Evolutionary conservation across 2,888 invertebrate genomes (phyloP).

Genomic region (Cryptocephalus moraei): DNA sequence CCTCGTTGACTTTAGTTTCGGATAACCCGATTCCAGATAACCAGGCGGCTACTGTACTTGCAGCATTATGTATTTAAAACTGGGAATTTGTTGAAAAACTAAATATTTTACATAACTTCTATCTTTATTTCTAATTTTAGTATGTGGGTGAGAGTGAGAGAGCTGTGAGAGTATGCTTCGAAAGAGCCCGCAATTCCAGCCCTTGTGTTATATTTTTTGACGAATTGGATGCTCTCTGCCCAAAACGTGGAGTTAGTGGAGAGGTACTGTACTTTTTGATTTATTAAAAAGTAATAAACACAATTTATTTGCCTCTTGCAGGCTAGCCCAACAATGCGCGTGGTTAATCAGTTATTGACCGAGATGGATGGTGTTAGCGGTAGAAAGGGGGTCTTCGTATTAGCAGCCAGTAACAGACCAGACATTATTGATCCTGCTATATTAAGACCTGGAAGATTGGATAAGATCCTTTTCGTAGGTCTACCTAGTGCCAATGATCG

Average conservation of each 20-base stretch:
- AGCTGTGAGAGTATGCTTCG: conserved; percentile 92
- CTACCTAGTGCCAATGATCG: conserved; percentile 73
- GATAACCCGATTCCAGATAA: too few relatives aligned
- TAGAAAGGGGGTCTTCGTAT: conserved; percentile 83
- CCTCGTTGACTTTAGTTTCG: too few relatives aligned
- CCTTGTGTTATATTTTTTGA: conserved; percentile 99
- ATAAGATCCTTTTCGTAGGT: conserved; percentile 83
- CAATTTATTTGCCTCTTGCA: conserved; percentile 19
- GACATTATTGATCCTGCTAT: conserved; percentile 96
- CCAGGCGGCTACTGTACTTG: too few relatives aligned
- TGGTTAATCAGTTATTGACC: conserved; percentile 93
- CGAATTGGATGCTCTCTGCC: conserved; percentile 93
- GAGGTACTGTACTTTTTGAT: conserved; percentile 37
- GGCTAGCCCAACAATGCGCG: conserved; percentile 67
- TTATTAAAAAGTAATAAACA: background rate
- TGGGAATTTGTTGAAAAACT: too few relatives aligned
- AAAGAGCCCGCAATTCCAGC: conserved; percentile 85
- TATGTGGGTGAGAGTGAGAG: conserved; percentile 98
- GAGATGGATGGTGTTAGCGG: conserved; percentile 98
- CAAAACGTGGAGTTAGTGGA: conserved; percentile 69
- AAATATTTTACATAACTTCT: too few relatives aligned
- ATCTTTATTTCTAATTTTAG: conserved; percentile 35
- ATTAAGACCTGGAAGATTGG: conserved; percentile 77
- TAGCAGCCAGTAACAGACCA: conserved; percentile 94
- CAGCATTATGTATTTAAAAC: too few relatives aligned